Evolutionary conservation across 2,113 vertebrate genomes (phyloP).

Genomic region (Dunckerocampus dactyliophorus): DNA sequence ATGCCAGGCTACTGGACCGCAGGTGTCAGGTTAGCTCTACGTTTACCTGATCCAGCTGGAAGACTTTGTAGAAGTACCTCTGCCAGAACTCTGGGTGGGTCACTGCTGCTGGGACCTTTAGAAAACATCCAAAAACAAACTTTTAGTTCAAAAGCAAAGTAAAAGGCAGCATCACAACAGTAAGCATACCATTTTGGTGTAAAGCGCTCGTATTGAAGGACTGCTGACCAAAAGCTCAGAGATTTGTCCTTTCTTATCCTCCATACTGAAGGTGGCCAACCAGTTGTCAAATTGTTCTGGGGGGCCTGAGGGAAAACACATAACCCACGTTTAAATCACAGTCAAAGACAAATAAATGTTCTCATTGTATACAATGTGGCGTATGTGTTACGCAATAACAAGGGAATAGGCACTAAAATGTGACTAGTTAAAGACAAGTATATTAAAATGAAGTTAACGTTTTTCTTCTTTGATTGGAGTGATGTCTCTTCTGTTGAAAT

Average conservation of each 20-base stretch:
- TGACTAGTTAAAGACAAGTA: too few relatives aligned
- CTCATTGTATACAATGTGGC: too few relatives aligned
- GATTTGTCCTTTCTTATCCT: constrained; percentile 89
- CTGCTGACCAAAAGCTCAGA: constrained; percentile 89
- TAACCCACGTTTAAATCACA: constrained; percentile 14
- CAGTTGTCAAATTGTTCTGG: constrained; percentile 85
- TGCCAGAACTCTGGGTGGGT: constrained; percentile 95
- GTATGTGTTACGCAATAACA: too few relatives aligned
- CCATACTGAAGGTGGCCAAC: constrained; percentile 82
- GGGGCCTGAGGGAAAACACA: constrained; percentile 73
- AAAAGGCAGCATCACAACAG: not conserved
- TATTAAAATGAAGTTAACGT: too few relatives aligned
- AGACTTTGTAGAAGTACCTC: constrained; percentile 95
- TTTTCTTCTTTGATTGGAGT: too few relatives aligned
- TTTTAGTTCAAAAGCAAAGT: not conserved
- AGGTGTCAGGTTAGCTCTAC: too few relatives aligned
- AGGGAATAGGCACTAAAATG: too few relatives aligned
- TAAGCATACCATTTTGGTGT: constrained; percentile 90
- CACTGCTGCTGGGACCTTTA: constrained; percentile 91
- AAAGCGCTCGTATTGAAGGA: constrained; percentile 90
- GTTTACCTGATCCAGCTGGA: constrained; percentile 90
- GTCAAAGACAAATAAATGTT: not conserved
- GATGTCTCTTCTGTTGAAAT: too few relatives aligned
- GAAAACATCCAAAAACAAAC: not conserved
- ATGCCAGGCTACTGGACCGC: not conserved